These are phyloP conservation scores for Brachirus orientalis DNA, from an alignment of 2,113 vertebrate genomes.

Conservation along the genomic window DNA sequence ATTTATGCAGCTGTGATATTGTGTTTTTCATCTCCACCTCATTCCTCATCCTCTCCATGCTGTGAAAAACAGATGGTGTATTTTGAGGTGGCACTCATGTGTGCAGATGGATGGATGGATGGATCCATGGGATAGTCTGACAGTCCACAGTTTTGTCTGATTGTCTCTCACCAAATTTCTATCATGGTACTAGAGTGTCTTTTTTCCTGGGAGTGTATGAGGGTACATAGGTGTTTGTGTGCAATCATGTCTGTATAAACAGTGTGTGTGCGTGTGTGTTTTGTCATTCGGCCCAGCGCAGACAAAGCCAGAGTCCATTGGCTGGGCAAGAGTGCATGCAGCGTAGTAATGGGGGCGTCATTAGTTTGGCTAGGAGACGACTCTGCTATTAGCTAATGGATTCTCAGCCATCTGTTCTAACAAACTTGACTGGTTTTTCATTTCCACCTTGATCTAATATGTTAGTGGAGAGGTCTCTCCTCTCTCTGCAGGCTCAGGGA, in stretches of 20 bases:
- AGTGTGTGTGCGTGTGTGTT: constrained; percentile 7
- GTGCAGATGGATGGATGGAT: constrained; percentile 45
- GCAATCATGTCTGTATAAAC: background rate
- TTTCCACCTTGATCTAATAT: constrained; percentile 62
- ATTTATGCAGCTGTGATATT: constrained; percentile 72
- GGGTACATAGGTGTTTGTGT: background rate
- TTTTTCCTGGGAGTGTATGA: background rate
- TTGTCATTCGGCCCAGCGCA: constrained; percentile 9
- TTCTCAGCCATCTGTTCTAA: constrained; percentile 75
- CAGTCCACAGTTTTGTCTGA: constrained; percentile 22
- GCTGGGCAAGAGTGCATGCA: constrained; percentile 57
- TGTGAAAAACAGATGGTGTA: constrained; percentile 71
- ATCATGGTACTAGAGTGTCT: background rate
- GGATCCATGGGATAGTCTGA: constrained; percentile 15
- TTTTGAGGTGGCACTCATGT: constrained; percentile 65
- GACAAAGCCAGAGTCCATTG: constrained; percentile 63
- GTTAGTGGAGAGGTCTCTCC: constrained; percentile 47
- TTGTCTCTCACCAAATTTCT: constrained; percentile 1
- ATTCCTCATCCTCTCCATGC: constrained; percentile 47
- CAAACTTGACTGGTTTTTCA: constrained; percentile 65
- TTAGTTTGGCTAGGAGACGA: constrained; percentile 73
- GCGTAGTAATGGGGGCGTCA: constrained; percentile 70
- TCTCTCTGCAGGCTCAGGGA: constrained; percentile 42
- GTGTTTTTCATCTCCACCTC: constrained; percentile 51
- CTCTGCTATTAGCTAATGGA: constrained; percentile 76